phyloP scores from a whole-genome alignment of 2,113 vertebrate species.

The Myrmophylax atrothorax region DNA sequence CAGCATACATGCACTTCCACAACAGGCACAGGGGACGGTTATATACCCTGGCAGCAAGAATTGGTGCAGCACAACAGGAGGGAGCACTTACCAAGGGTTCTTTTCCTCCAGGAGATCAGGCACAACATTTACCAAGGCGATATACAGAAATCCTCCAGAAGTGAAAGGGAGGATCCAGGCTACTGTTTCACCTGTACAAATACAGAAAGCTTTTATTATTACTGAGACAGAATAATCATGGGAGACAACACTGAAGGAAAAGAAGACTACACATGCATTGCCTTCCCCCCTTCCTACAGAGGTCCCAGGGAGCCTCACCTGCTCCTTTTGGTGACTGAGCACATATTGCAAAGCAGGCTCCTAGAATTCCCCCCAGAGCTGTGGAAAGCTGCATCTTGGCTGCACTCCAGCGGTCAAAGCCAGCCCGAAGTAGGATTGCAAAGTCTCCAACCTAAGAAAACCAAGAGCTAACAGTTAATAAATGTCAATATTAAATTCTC shows the following conservation, averaged over 20 bases:
- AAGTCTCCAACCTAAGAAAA: constrained; percentile 92
- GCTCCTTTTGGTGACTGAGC: constrained; percentile 91
- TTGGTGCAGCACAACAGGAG: not conserved
- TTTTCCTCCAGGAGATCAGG: constrained; percentile 94
- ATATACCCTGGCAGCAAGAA: not conserved
- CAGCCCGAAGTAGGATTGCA: constrained; percentile 94
- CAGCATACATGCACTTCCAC: not conserved
- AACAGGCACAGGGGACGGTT: not conserved
- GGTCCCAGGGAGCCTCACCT: constrained; percentile 72
- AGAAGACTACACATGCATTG: not conserved
- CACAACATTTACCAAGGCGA: constrained; percentile 94
- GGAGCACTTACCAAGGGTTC: constrained; percentile 82
- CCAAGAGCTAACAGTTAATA: not conserved
- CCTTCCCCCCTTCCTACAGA: not conserved
- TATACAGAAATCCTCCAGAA: constrained; percentile 95
- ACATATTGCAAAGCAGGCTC: constrained; percentile 90
- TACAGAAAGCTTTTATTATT: not conserved
- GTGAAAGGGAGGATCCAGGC: constrained; percentile 96
- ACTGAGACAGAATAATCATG: not conserved
- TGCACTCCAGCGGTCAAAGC: constrained; percentile 96
- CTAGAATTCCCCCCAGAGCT: constrained; percentile 90
- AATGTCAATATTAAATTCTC: not conserved
- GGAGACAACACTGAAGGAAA: not conserved
- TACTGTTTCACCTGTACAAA: constrained; percentile 78
- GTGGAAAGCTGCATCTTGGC: constrained; percentile 95